Evolutionary conservation across 2,113 vertebrate species (phyloP).

Genomic region (Brevimyrus niger): DNA sequence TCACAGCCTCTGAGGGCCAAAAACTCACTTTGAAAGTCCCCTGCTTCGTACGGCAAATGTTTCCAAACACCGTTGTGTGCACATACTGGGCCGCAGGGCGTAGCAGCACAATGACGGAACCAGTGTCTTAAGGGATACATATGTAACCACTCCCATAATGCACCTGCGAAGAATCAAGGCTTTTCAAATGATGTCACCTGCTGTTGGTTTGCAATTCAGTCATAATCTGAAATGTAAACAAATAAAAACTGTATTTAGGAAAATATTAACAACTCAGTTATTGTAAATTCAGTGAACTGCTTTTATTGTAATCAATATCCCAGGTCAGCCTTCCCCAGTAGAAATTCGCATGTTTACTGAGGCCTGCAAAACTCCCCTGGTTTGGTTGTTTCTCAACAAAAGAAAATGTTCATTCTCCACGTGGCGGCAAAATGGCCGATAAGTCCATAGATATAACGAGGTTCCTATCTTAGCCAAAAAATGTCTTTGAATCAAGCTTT

Average conservation of each 20-base stretch:
- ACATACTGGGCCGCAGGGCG: background rate
- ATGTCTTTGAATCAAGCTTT: background rate
- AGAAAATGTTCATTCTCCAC: background rate
- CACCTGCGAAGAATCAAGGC: background rate
- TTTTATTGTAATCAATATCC: background rate
- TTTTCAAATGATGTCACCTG: background rate
- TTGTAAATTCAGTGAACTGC: background rate
- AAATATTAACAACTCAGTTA: background rate
- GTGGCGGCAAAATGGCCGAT: background rate
- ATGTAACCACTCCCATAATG: background rate
- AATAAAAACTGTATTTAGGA: background rate
- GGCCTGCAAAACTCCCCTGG: background rate
- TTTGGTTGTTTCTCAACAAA: background rate
- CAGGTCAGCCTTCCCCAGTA: background rate
- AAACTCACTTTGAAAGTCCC: conserved; percentile 13
- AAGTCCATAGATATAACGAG: background rate
- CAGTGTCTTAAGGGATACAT: background rate
- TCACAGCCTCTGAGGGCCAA: conserved; percentile 3
- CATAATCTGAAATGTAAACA: background rate
- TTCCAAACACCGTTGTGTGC: background rate
- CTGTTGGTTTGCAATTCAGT: background rate
- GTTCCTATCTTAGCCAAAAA: background rate
- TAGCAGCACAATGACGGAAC: background rate
- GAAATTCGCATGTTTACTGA: too few species aligned
- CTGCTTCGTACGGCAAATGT: background rate